Conservation (phyloP, 2,888 invertebrate species). For the Coelinius sp. region DNA sequence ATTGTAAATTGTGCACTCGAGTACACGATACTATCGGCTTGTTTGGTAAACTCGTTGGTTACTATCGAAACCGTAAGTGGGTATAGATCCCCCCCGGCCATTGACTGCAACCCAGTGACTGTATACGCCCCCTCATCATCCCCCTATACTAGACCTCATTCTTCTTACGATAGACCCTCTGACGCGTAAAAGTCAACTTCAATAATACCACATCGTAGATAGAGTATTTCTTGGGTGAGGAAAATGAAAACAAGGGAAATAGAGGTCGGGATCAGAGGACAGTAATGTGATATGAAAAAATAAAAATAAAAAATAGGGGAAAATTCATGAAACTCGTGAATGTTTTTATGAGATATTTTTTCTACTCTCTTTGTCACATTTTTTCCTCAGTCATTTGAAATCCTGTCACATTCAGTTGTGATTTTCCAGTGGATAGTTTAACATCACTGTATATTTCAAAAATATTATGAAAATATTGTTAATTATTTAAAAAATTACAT, state of each 20-base stretch:
- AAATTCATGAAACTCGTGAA: too few species aligned
- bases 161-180: neutral
- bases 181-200: slow-evolving; percentile 30
- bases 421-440: too few species aligned
- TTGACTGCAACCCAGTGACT: slow-evolving; percentile 25
- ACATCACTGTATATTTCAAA: too few species aligned
- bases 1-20: slow-evolving; percentile 13
- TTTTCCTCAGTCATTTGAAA: too few species aligned
- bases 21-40: slow-evolving; percentile 13
- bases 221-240: neutral
- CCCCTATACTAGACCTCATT: neutral
- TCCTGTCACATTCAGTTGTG: too few species aligned
- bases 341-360: neutral
- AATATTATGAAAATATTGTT: too few species aligned
- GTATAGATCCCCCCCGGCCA: slow-evolving; percentile 30
- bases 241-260: slow-evolving; percentile 1
- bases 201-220: slow-evolving; percentile 2
- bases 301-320: neutral
- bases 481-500: too few species aligned
- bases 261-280: neutral
- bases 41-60: slow-evolving; percentile 39
- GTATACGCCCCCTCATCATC: neutral
- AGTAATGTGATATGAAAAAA: neutral
- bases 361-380: neutral
- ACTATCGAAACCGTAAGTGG: slow-evolving; percentile 40